Base-by-base conservation (phyloP, 2,113 vertebrate genomes). In the Cololabis saira region DNA sequence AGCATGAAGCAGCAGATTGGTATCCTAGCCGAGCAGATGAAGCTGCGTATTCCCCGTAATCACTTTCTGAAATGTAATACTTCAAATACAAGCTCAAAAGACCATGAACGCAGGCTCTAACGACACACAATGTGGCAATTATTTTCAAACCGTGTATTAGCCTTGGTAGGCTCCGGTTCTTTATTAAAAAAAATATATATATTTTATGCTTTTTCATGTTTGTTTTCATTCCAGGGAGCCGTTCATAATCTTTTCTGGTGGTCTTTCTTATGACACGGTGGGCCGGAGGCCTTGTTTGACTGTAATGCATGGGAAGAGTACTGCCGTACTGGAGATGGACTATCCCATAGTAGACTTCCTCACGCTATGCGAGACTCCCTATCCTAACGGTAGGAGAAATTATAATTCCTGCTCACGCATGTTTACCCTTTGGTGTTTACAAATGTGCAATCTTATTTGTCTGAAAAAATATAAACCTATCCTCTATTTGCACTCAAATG, bases 281-380 rank as follows among this genome's bases (percentile, higher is more conserved):
- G 98, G 98, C 81, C 95, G 97, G 90, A 92, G 97, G 88, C 96
- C 98, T 21, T 99, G 98, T 90, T 90, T 99, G 89, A 99, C 98
- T 13, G 97, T 99, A 61, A 99, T 99, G 97, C 97, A 99, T 24
- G 98, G 98, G 48, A 99, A 99, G 84, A 98, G 95, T 77, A 98
- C 96, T 9, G 97, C 98, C 47, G 98, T 99, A 59, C 91, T 99
- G 81, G 97, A 99, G 93, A 99, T 99, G 98, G 98, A 99, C 93
- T 98, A 99, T 84, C 96, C 96, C 5, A 98, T 99, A 76, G 98
- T 99, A 82, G 98, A 99, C 89, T 99, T 99, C 85, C 94, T 99
- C 87, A 99, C 98, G 0, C 93, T 99, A 4, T 99, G 98, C 92
- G 98, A 99, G 94, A 99, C 98, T 18, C 98, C 98, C 1, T 99